Evolutionary conservation across 2,797 vertebrate genomes (phyloP).

Genomic region (Parotocinclus haroldoi): DNA sequence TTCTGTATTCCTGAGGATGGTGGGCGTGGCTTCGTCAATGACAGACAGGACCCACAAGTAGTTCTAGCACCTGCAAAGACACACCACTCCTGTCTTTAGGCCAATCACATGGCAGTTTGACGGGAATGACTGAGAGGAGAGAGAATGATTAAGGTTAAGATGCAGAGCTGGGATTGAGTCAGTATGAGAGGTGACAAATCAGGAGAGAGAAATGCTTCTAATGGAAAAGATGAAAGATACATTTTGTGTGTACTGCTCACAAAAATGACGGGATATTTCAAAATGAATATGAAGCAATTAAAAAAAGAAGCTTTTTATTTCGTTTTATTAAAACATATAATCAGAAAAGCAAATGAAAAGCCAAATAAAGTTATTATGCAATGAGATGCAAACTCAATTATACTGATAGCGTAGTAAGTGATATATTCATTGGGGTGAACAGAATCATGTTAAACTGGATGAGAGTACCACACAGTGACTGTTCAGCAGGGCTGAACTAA

Average conservation of each 20-base stretch:
- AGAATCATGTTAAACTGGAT: not conserved
- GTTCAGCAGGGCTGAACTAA: too few relatives aligned
- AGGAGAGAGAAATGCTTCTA: too few relatives aligned
- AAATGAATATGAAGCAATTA: too few relatives aligned
- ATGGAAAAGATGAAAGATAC: too few relatives aligned
- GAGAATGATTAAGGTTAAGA: not conserved
- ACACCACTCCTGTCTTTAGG: constrained; percentile 60
- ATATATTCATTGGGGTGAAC: too few relatives aligned
- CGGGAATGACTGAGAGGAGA: constrained; percentile 66
- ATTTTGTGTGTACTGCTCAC: not conserved
- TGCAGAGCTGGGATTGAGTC: not conserved
- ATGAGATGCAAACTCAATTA: too few relatives aligned
- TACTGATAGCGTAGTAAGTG: too few relatives aligned
- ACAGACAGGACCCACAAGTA: constrained; percentile 3
- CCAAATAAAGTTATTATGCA: too few relatives aligned
- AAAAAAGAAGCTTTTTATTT: too few relatives aligned
- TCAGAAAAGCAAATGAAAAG: too few relatives aligned
- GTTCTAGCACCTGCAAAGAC: constrained; percentile 74
- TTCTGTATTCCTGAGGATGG: constrained; percentile 4
- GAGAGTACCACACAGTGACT: not conserved
- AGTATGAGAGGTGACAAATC: not conserved
- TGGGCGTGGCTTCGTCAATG: constrained; percentile 31
- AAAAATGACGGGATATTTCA: too few relatives aligned
- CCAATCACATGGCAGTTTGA: constrained; percentile 79
- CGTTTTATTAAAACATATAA: too few relatives aligned